Conservation (phyloP, 2,888 invertebrate species). For the Lepetodrilus schrolli region DNA sequence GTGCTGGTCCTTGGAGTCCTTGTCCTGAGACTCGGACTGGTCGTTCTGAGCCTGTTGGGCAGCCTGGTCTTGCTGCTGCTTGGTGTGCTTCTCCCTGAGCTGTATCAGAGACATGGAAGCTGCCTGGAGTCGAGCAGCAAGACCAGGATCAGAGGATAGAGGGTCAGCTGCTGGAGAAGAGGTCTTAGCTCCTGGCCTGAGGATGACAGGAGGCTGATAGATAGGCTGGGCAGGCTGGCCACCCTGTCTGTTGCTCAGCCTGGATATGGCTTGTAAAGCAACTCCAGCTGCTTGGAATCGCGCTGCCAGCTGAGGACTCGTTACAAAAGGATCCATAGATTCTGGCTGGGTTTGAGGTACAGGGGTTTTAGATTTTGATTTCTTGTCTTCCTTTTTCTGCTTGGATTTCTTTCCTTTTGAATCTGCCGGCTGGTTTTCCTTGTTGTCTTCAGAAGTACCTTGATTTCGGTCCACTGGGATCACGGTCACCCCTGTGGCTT, state of each 20-base stretch:
- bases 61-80: neutral
- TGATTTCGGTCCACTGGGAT: neutral
- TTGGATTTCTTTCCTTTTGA: neutral
- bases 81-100: neutral
- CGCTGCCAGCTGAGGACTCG: neutral
- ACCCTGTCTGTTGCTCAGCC: neutral
- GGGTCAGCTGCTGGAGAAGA: neutral
- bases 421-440: neutral
- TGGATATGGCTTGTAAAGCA: conserved; percentile 10
- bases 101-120: neutral
- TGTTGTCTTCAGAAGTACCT: neutral
- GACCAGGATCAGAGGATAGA: neutral
- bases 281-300: neutral
- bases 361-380: neutral
- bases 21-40: neutral
- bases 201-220: neutral
- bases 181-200: neutral
- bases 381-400: neutral
- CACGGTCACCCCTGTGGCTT: neutral
- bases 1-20: neutral
- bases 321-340: neutral
- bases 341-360: neutral
- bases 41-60: neutral
- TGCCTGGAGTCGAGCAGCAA: neutral
- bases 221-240: neutral